These are phyloP conservation scores for Hylomyscus alleni DNA, from an alignment of 2,797 vertebrate species.

Conservation along the genomic window DNA sequence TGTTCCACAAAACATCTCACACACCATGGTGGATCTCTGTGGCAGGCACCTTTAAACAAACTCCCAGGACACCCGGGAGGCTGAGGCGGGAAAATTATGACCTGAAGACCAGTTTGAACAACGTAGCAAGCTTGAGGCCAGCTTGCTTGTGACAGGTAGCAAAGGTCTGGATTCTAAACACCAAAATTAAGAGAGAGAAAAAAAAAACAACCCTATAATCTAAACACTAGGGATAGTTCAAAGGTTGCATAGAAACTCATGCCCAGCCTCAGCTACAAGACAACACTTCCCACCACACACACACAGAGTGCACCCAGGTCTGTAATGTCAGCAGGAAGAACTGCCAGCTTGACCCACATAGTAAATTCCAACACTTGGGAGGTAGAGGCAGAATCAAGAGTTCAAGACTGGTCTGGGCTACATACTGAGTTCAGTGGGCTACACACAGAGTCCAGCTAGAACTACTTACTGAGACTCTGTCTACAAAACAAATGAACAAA, in stretches of 20 bases:
- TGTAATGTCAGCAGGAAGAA: neutral
- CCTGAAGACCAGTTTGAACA: neutral
- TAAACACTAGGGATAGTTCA: neutral
- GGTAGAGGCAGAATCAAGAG: neutral
- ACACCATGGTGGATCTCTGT: neutral
- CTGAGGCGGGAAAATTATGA: neutral
- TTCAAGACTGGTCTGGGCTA: neutral
- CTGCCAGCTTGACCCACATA: neutral
- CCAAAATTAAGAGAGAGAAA: neutral
- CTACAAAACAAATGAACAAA: neutral
- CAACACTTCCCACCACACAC: neutral
- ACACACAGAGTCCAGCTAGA: neutral
- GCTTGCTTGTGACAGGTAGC: neutral
- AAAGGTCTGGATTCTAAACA: neutral
- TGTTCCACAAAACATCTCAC: neutral
- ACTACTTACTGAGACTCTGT: neutral
- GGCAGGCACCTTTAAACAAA: conserved; percentile 19
- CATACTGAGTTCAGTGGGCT: neutral
- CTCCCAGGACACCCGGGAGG: neutral
- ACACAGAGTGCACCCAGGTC: neutral
- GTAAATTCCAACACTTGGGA: neutral
- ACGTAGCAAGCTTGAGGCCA: neutral
- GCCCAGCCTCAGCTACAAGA: neutral
- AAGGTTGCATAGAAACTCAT: neutral
- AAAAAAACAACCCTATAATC: neutral